Evolutionary conservation across 2,113 vertebrate species (phyloP).

Genomic region (Machaerirhynchus nigripectus): DNA sequence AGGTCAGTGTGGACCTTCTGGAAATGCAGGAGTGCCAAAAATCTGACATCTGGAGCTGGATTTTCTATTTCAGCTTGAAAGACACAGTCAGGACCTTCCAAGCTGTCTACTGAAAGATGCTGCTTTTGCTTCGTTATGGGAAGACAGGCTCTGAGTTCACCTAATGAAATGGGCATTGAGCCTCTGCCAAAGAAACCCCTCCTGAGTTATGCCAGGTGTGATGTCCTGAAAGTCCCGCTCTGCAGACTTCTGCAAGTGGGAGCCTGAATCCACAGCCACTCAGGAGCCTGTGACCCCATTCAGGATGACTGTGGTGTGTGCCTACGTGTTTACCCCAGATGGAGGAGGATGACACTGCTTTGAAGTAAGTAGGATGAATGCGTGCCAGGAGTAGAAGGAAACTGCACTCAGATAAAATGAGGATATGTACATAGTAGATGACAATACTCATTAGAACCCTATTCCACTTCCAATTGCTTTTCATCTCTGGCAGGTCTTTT

Average conservation of each 20-base stretch:
- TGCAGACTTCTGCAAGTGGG: background rate
- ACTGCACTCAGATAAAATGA: slow-evolving; percentile 39
- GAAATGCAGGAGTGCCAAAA: background rate
- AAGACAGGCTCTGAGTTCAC: background rate
- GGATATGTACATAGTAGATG: background rate
- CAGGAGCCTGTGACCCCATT: background rate
- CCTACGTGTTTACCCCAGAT: background rate
- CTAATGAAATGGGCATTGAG: background rate
- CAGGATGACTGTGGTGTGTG: background rate
- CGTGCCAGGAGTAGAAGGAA: slow-evolving; percentile 38
- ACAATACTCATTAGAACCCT: background rate
- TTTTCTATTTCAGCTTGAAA: background rate
- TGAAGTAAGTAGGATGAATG: slow-evolving; percentile 24
- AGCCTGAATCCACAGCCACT: background rate
- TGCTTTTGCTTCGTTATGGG: background rate
- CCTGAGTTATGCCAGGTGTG: background rate
- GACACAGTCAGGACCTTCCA: background rate
- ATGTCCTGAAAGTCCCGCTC: background rate
- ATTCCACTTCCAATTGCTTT: slow-evolving; percentile 35
- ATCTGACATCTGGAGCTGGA: background rate
- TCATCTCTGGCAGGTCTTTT: slow-evolving; percentile 25
- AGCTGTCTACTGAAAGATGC: background rate
- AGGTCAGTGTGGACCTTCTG: background rate
- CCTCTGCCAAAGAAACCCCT: background rate
- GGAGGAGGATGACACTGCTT: slow-evolving; percentile 26